A percentile compares a stretch with the other conserved stretches of the same genome.
These are phyloP conservation scores for Eueides isabella DNA, from an alignment of 1,140 invertebrate genomes.

Conservation along the genomic window DNA sequence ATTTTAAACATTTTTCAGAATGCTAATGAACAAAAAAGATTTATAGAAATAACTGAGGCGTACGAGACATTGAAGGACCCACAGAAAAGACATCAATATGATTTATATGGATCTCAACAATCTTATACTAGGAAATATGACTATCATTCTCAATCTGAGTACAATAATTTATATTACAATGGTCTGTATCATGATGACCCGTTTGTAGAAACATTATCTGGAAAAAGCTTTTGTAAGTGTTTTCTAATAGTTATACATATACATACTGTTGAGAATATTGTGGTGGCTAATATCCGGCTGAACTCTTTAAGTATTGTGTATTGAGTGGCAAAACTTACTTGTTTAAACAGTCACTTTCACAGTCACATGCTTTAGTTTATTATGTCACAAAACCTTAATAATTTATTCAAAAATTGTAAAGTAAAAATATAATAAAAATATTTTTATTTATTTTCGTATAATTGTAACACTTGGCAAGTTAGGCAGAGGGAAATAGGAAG, in stretches of 20 bases:
- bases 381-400: too few species aligned
- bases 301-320: too few species aligned
- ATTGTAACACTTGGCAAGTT: too few species aligned
- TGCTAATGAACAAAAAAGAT: conserved; percentile 88
- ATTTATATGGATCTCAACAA: conserved; percentile 90
- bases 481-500: too few species aligned
- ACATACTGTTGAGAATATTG: too few species aligned
- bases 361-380: too few species aligned
- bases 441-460: too few species aligned
- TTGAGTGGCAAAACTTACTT: too few species aligned
- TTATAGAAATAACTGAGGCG: conserved; percentile 89
- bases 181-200: conserved; percentile 94
- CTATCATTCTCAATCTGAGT: conserved; percentile 90
- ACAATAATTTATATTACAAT: conserved; percentile 93
- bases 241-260: not conserved
- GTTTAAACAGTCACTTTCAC: too few species aligned
- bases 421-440: too few species aligned
- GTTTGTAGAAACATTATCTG: conserved; percentile 89
- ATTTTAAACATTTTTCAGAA: conserved; percentile 68
- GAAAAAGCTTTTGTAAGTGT: conserved; percentile 89
- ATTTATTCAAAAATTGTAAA: too few species aligned
- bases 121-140: conserved; percentile 77
- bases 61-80: conserved; percentile 94
- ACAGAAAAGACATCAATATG: conserved; percentile 90
- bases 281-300: too few species aligned